phyloP scores from a whole-genome alignment of 2,113 vertebrate species.

The Marmota flaviventris region DNA sequence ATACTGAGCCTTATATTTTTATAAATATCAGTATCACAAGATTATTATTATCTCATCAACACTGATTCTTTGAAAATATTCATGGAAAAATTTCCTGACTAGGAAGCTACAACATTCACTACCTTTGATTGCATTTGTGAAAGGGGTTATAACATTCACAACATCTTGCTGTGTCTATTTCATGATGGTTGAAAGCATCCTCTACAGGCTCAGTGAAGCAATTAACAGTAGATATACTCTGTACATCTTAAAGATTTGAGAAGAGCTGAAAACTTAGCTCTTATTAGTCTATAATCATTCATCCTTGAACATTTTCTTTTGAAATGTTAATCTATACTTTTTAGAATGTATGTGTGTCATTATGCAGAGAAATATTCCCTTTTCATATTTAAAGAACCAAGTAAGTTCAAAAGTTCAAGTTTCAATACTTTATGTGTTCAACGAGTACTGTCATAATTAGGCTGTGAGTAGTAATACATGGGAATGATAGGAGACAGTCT shows the following conservation, averaged over 20 bases:
- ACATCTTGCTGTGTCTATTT: background rate
- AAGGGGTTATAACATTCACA: background rate
- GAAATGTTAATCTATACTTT: background rate
- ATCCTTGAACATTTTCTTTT: background rate
- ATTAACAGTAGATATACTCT: too few species aligned
- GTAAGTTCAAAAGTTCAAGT: background rate
- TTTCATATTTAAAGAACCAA: background rate
- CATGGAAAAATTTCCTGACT: background rate
- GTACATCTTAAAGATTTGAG: background rate
- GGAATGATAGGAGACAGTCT: background rate
- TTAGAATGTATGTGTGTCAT: background rate
- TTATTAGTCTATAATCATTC: background rate
- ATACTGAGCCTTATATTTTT: background rate
- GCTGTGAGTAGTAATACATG: background rate
- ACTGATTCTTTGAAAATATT: background rate
- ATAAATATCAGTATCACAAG: background rate
- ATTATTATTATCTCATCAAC: background rate
- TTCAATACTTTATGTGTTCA: background rate
- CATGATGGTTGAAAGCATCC: background rate
- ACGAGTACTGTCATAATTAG: background rate
- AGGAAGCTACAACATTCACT: too few species aligned
- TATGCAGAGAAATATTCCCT: background rate
- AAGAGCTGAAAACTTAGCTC: background rate
- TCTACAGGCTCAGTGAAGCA: background rate
- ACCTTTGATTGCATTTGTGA: background rate